A percentile compares a stretch with the other conserved stretches of the same genome.
These are phyloP conservation scores for Acanthurus lineatus DNA, from an alignment of 2,797 vertebrate genomes.

Conservation along the genomic window DNA sequence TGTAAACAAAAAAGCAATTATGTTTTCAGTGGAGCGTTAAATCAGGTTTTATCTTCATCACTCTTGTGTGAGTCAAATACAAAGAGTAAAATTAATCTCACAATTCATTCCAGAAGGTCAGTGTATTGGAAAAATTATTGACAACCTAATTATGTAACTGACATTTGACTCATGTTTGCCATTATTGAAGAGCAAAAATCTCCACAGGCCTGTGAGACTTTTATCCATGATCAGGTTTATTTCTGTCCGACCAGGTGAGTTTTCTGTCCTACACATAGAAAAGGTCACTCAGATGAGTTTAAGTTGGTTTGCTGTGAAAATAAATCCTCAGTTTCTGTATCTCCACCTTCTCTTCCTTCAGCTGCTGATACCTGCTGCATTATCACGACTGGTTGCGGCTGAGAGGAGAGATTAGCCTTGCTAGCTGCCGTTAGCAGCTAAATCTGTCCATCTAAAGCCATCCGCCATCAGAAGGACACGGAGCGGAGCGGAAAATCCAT, in stretches of 20 bases:
- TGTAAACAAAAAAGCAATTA: too few relatives aligned
- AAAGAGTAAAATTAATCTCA: background rate
- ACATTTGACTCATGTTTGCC: background rate
- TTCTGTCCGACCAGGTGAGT: too few relatives aligned
- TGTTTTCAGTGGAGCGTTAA: background rate
- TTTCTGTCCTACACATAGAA: conserved; percentile 4
- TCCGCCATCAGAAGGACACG: background rate
- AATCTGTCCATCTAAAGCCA: conserved; percentile 46
- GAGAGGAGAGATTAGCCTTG: conserved; percentile 19
- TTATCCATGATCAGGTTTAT: too few relatives aligned
- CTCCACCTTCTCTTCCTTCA: background rate
- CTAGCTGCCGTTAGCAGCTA: conserved; percentile 22
- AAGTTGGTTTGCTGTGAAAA: background rate
- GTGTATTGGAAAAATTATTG: background rate
- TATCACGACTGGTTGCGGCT: background rate
- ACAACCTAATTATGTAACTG: background rate
- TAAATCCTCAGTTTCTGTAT: background rate
- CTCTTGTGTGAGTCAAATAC: background rate
- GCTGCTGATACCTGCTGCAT: conserved; percentile 31
- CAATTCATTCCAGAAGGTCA: background rate
- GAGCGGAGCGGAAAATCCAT: conserved; percentile 40
- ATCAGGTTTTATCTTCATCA: background rate
- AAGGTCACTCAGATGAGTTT: background rate
- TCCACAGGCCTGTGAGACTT: background rate
- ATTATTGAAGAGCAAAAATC: background rate